phyloP scores from a whole-genome alignment of 2,113 vertebrate genomes.

The Urocitellus parryii region DNA sequence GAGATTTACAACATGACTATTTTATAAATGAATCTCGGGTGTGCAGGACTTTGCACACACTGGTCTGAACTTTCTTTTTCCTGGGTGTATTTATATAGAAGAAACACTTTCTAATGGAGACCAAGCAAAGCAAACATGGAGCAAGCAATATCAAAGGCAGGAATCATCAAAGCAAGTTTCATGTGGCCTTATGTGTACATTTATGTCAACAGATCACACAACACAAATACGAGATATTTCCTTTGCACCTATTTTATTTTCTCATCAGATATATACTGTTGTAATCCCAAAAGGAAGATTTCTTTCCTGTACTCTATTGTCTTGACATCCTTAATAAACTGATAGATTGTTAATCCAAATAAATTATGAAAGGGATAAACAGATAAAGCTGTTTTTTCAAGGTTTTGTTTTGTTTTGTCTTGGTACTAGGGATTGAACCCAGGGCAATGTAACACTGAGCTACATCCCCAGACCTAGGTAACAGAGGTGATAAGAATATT shows the following conservation, averaged over 20 bases:
- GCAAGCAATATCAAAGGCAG: background rate
- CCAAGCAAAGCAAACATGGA: background rate
- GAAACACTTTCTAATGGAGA: constrained; percentile 23
- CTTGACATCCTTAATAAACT: constrained; percentile 19
- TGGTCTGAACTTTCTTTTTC: constrained; percentile 27
- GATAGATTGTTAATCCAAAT: constrained; percentile 20
- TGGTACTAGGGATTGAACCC: background rate
- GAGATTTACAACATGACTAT: constrained; percentile 42
- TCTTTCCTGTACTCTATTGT: constrained; percentile 19
- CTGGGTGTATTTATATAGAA: background rate
- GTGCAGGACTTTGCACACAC: background rate
- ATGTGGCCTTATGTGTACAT: fast-evolving
- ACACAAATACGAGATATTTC: background rate
- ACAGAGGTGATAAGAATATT: background rate
- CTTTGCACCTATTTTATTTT: constrained; percentile 24
- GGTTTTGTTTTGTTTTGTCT: background rate
- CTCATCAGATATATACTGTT: background rate
- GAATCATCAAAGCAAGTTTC: background rate
- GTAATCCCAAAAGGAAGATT: background rate
- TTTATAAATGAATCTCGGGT: constrained; percentile 58
- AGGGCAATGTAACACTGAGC: background rate
- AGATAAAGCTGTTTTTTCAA: background rate
- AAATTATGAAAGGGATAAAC: constrained; percentile 34
- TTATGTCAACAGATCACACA: background rate
- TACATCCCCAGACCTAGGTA: background rate